Evolutionary conservation across 2,113 vertebrate species (phyloP).

Genomic region (Hippocampus comes): DNA sequence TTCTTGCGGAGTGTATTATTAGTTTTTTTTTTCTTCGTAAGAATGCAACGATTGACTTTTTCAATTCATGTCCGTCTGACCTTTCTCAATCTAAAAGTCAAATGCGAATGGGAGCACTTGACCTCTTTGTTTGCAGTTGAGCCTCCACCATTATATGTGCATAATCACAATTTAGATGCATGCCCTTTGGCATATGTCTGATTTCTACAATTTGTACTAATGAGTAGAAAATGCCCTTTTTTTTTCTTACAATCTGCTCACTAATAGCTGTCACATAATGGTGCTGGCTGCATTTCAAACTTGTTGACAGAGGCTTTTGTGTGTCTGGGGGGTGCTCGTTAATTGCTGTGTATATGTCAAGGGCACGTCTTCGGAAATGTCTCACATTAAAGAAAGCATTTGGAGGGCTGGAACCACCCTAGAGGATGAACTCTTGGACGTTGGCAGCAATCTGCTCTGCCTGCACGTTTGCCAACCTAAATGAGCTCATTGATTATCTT

Average conservation of each 20-base stretch:
- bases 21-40: no score
- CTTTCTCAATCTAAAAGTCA: neutral
- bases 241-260: slow-evolving; percentile 58
- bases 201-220: slow-evolving; percentile 77
- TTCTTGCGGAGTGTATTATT: no score
- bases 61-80: no score
- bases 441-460: slow-evolving; percentile 50
- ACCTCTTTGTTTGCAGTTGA: neutral
- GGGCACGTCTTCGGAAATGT: slow-evolving; percentile 58
- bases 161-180: slow-evolving; percentile 48
- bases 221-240: slow-evolving; percentile 77
- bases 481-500: slow-evolving; percentile 72
- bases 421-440: slow-evolving; percentile 54
- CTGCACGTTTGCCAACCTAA: slow-evolving; percentile 51
- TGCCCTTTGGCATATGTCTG: slow-evolving; percentile 62
- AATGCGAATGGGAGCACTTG: neutral
- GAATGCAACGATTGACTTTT: no score
- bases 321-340: slow-evolving; percentile 55
- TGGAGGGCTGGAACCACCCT: slow-evolving; percentile 26
- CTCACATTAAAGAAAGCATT: slow-evolving; percentile 54
- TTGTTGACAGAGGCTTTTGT: slow-evolving; percentile 53
- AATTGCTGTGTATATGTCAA: slow-evolving; percentile 64
- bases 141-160: slow-evolving; percentile 24
- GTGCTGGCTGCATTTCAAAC: slow-evolving; percentile 48
- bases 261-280: slow-evolving; percentile 57